phyloP scores from a whole-genome alignment of 2,797 vertebrate species.

The Takifugu ocellatus region DNA sequence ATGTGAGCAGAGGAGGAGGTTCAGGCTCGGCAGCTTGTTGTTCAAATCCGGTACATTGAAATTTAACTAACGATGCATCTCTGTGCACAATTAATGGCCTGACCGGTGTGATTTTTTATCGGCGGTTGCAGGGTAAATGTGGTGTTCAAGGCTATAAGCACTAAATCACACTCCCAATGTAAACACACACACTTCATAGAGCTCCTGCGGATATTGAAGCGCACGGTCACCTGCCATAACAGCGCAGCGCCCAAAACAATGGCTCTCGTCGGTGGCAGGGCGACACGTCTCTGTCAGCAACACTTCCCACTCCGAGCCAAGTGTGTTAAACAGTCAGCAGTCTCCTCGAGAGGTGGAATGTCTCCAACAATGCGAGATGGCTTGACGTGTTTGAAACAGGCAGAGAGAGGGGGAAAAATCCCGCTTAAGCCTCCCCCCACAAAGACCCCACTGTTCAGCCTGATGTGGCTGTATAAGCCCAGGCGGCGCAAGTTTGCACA shows the following conservation, averaged over 20 bases:
- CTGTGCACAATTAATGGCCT: slow-evolving; percentile 39
- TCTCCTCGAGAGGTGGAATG: slow-evolving; percentile 38
- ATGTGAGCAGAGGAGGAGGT: slow-evolving; percentile 35
- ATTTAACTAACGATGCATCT: slow-evolving; percentile 19
- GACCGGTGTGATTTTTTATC: slow-evolving; percentile 40
- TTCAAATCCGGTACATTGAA: slow-evolving; percentile 32
- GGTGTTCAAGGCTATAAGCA: slow-evolving; percentile 41
- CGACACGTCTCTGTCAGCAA: slow-evolving; percentile 63
- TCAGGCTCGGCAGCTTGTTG: slow-evolving; percentile 23
- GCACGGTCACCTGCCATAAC: slow-evolving; percentile 52
- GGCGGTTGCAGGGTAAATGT: slow-evolving; percentile 51
- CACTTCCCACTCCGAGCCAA: slow-evolving; percentile 51
- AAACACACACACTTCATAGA: slow-evolving; percentile 19
- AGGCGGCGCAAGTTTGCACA: slow-evolving; percentile 70
- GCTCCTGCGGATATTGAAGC: slow-evolving; percentile 25
- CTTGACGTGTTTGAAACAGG: slow-evolving; percentile 52
- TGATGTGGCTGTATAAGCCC: slow-evolving; percentile 40
- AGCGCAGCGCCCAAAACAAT: slow-evolving; percentile 46
- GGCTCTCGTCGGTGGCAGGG: slow-evolving; percentile 46
- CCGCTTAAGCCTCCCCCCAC: slow-evolving; percentile 51
- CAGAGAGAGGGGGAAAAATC: slow-evolving; percentile 47
- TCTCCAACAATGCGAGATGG: slow-evolving; percentile 48
- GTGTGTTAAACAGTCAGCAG: slow-evolving; percentile 54
- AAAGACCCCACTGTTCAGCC: slow-evolving; percentile 65
- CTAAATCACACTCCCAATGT: slow-evolving; percentile 37